These are phyloP conservation scores for Anarhynchus alexandrinus DNA, from an alignment of 2,113 vertebrate species.

Conservation along the genomic window DNA sequence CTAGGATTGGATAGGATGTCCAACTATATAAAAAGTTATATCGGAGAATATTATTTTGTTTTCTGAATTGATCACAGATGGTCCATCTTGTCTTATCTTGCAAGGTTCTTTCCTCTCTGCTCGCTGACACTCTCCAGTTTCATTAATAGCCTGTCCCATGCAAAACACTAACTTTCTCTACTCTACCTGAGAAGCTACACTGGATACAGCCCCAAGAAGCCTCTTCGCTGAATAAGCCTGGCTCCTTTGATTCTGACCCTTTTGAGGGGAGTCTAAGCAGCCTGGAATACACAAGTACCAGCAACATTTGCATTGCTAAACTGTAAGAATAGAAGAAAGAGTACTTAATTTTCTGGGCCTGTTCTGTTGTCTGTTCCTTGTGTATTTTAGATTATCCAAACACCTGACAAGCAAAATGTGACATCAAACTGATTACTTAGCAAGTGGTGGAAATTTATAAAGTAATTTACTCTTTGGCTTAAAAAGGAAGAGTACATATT, in stretches of 20 bases:
- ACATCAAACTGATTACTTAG: background rate
- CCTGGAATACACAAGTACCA: constrained; percentile 2
- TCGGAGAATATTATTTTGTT: background rate
- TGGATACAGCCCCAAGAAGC: background rate
- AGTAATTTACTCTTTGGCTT: background rate
- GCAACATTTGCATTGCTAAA: constrained; percentile 1
- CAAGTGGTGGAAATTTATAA: background rate
- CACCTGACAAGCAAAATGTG: background rate
- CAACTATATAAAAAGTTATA: background rate
- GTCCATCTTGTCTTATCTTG: background rate
- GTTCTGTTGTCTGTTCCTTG: background rate
- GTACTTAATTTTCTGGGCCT: background rate
- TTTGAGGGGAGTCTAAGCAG: background rate
- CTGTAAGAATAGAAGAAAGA: background rate
- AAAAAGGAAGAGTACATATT: background rate
- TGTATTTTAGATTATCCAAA: background rate
- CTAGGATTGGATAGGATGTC: background rate
- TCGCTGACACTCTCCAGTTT: background rate
- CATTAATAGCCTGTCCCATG: background rate
- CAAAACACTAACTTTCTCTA: background rate
- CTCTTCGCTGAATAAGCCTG: background rate
- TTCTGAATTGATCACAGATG: background rate
- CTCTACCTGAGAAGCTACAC: background rate
- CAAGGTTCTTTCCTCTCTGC: background rate
- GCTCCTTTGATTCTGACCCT: background rate